phyloP scores from a whole-genome alignment of 2,113 vertebrate species.

The Synodontis membranacea region DNA sequence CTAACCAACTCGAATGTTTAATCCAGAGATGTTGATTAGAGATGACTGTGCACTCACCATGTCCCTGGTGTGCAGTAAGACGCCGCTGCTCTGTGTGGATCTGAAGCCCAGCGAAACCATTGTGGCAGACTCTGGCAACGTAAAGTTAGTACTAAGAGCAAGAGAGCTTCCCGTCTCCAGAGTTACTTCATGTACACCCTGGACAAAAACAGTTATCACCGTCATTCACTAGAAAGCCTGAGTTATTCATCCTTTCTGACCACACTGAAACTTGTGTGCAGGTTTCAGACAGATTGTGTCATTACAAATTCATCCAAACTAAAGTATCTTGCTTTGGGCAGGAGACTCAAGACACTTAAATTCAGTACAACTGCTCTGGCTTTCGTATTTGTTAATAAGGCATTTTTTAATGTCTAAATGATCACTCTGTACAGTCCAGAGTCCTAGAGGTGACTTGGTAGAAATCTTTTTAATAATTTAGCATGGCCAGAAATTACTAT shows the following conservation, averaged over 20 bases:
- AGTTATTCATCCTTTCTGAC: not conserved
- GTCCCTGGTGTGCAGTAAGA: conserved; percentile 55
- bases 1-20: not conserved
- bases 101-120: conserved; percentile 64
- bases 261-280: not conserved
- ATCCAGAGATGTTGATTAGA: not conserved
- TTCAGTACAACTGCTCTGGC: not conserved
- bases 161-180: conserved; percentile 50
- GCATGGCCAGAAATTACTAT: not conserved
- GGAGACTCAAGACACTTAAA: not conserved
- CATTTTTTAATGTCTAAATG: not conserved
- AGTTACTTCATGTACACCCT: conserved; percentile 60
- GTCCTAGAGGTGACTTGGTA: not conserved
- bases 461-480: not conserved
- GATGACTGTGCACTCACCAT: conserved; percentile 50
- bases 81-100: conserved; percentile 44
- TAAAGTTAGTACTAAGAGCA: conserved; percentile 22
- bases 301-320: not conserved
- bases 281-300: not conserved
- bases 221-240: not conserved
- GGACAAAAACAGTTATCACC: not conserved
- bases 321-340: not conserved
- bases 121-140: not conserved
- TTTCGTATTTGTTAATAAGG: not conserved
- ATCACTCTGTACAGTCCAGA: not conserved